Conservation (phyloP, 2,797 vertebrate species). For the Numenius phaeopus region DNA sequence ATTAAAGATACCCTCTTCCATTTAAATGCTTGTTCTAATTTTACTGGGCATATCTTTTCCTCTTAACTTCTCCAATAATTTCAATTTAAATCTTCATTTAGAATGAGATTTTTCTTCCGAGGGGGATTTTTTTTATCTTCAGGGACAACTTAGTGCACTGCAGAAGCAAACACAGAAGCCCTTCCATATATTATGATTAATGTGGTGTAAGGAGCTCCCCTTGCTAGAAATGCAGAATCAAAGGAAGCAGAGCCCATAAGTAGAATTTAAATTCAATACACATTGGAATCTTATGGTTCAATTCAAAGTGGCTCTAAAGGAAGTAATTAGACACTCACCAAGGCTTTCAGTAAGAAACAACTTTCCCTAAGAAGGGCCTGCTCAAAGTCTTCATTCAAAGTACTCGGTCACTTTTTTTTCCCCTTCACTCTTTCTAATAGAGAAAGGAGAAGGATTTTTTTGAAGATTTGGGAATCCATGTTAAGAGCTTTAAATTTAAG, state of each 20-base stretch:
- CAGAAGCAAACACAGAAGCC: slow-evolving; percentile 56
- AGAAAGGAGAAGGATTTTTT: slow-evolving; percentile 32
- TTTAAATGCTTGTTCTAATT: slow-evolving; percentile 68
- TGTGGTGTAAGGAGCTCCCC: slow-evolving; percentile 32
- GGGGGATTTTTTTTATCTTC: slow-evolving; percentile 67
- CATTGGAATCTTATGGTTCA: slow-evolving; percentile 51
- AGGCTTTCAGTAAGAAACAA: slow-evolving; percentile 43
- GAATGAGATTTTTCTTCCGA: slow-evolving; percentile 72
- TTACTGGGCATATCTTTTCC: slow-evolving; percentile 51
- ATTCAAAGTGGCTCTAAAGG: slow-evolving; percentile 43
- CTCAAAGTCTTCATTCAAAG: slow-evolving; percentile 39
- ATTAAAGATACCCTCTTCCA: slow-evolving; percentile 71
- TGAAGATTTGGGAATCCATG: not conserved
- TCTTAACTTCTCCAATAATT: slow-evolving; percentile 55
- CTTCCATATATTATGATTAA: slow-evolving; percentile 50
- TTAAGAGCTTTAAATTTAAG: slow-evolving; percentile 37
- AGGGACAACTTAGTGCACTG: slow-evolving; percentile 36
- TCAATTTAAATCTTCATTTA: slow-evolving; percentile 69
- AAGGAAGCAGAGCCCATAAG: slow-evolving; percentile 63
- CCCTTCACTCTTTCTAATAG: not conserved
- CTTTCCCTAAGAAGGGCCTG: not conserved
- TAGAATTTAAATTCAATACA: slow-evolving; percentile 64
- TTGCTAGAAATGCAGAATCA: slow-evolving; percentile 63
- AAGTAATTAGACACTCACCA: slow-evolving; percentile 36
- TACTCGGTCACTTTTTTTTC: not conserved